Percentiles rank a stretch among this genome's conserved stretches.
Conservation (phyloP, 1,140 invertebrate species). For the Melitaea cinxia region DNA sequence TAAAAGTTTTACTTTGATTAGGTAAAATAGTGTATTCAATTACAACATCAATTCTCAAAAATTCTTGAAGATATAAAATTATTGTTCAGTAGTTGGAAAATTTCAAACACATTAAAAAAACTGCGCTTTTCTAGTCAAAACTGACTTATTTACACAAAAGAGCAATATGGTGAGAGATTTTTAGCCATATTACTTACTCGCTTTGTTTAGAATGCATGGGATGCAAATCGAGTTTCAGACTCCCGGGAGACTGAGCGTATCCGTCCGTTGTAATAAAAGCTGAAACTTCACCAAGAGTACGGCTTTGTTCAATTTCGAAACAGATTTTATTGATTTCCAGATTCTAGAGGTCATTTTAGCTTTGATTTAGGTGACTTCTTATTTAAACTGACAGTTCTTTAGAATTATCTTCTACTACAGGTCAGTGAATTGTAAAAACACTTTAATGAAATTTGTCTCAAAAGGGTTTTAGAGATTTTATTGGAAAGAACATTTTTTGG, state of each 20-base stretch:
- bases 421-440: too few relatives aligned
- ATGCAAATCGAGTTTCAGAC: constrained; percentile 51
- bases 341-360: neutral
- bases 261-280: constrained; percentile 26
- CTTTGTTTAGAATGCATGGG: constrained; percentile 53
- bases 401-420: too few relatives aligned
- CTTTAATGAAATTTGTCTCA: too few relatives aligned
- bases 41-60: too few relatives aligned
- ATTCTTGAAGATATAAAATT: too few relatives aligned
- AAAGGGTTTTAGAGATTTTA: too few relatives aligned
- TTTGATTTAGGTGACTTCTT: neutral
- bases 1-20: too few relatives aligned
- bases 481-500: too few relatives aligned
- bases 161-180: constrained; percentile 13
- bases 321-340: neutral
- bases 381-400: too few relatives aligned
- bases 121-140: neutral
- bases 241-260: constrained; percentile 24
- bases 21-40: too few relatives aligned
- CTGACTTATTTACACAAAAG: constrained; percentile 2
- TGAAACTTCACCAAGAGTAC: neutral
- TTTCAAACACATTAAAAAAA: constrained; percentile 5
- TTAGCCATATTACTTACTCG: constrained; percentile 29
- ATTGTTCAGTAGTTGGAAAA: too few relatives aligned
- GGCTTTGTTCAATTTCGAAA: neutral